Evolutionary conservation across 2,888 invertebrate genomes (phyloP).

Genomic region (Dolichomitus sp.): DNA sequence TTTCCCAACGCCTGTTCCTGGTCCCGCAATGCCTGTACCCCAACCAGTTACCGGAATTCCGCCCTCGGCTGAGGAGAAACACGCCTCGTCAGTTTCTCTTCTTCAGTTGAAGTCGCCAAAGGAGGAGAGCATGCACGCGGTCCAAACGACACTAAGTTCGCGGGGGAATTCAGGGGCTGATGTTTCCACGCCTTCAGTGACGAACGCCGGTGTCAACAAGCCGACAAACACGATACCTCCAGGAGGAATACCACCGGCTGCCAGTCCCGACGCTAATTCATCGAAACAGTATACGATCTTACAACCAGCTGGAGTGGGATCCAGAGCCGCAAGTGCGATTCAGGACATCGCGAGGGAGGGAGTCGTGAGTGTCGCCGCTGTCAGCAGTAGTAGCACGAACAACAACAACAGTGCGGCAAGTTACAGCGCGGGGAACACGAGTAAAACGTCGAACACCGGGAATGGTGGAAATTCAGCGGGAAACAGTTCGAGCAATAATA

Average conservation of each 20-base stretch:
- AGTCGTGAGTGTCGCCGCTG: constrained; percentile 89
- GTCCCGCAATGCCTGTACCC: constrained; percentile 81
- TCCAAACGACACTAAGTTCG: constrained; percentile 54
- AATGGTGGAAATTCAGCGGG: constrained; percentile 60
- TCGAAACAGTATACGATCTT: constrained; percentile 95
- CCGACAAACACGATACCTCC: constrained; percentile 72
- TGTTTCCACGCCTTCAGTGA: constrained; percentile 75
- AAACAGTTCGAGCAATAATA: constrained; percentile 52
- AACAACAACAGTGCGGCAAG: constrained; percentile 64
- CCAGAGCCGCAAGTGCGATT: constrained; percentile 93
- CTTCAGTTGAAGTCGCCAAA: constrained; percentile 86
- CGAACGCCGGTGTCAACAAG: constrained; percentile 73
- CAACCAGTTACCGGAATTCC: constrained; percentile 79
- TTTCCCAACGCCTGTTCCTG: constrained; percentile 87
- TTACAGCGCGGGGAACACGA: constrained; percentile 61
- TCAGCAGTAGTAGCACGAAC: constrained; percentile 84
- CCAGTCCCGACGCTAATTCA: constrained; percentile 86
- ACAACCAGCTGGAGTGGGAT: constrained; percentile 94
- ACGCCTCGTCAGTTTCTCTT: constrained; percentile 84
- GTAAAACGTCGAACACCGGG: constrained; percentile 58
- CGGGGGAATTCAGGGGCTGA: constrained; percentile 63
- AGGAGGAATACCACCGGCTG: constrained; percentile 82
- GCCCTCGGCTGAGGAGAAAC: constrained; percentile 85
- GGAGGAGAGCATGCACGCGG: constrained; percentile 79
- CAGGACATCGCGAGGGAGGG: constrained; percentile 92